phyloP scores from a whole-genome alignment of 2,888 invertebrate species.

The Pyralis farinalis region DNA sequence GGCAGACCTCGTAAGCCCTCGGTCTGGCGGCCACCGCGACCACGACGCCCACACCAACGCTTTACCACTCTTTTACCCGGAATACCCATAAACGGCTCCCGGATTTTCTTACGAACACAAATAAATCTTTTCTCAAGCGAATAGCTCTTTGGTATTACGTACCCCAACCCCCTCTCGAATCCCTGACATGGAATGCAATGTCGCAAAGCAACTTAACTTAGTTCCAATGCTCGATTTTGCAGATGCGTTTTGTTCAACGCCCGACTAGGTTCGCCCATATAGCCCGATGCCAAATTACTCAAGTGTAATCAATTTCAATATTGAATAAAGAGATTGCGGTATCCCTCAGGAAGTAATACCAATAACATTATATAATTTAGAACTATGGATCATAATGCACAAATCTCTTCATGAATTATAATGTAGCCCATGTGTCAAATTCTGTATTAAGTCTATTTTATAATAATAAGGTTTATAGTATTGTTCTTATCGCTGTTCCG shows the following conservation, averaged over 20 bases:
- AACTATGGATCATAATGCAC: conserved; percentile 48
- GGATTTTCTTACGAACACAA: conserved; percentile 64
- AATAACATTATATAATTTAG: conserved; percentile 49
- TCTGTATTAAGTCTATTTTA: conserved; percentile 56
- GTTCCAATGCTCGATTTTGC: conserved; percentile 55
- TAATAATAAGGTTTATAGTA: conserved; percentile 64
- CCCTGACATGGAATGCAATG: conserved; percentile 73
- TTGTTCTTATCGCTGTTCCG: conserved; percentile 77
- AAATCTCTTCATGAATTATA: conserved; percentile 53
- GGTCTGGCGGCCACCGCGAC: conserved; percentile 24
- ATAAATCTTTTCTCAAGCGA: conserved; percentile 72
- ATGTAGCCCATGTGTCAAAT: conserved; percentile 75
- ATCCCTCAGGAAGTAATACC: conserved; percentile 78
- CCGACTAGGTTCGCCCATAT: conserved; percentile 78
- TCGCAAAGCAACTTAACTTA: conserved; percentile 59
- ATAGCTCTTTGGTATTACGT: conserved; percentile 67
- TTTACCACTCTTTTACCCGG: conserved; percentile 53
- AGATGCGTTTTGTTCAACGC: conserved; percentile 69
- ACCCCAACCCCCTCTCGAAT: conserved; percentile 45
- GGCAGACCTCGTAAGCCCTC: conserved; percentile 66
- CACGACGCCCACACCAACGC: conserved; percentile 38
- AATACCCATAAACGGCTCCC: conserved; percentile 69
- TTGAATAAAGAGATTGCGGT: conserved; percentile 55
- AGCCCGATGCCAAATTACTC: conserved; percentile 62
- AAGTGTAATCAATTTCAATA: conserved; percentile 42